Conservation (phyloP, 2,888 invertebrate species). For the Aphidius colemani region DNA sequence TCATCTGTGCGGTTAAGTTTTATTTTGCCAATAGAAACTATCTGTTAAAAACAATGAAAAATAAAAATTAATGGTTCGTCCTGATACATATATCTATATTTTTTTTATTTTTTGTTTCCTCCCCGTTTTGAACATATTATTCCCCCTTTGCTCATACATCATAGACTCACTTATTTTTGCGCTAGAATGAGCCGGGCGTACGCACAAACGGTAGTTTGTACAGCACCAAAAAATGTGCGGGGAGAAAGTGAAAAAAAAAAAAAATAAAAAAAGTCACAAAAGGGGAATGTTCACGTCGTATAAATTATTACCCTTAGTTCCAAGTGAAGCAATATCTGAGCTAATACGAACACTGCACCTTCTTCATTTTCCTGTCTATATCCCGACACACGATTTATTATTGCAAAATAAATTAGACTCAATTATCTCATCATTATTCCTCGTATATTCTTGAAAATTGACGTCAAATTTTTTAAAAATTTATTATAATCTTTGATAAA, state of each 20-base stretch:
- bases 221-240: neutral
- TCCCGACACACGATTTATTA: no score
- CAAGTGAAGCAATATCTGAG: conserved; percentile 51
- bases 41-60: neutral
- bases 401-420: no score
- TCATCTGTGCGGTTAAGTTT: no score
- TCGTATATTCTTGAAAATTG: no score
- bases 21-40: neutral
- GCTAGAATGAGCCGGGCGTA: conserved; percentile 50
- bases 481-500: no score
- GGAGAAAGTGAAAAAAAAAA: conserved; percentile 22
- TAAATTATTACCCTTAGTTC: conserved; percentile 52
- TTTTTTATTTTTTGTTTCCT: conserved; percentile 15
- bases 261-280: conserved; percentile 33
- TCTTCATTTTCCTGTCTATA: no score
- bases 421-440: no score
- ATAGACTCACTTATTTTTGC: conserved; percentile 56
- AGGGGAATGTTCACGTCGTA: conserved; percentile 39
- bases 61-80: neutral
- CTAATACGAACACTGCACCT: conserved; percentile 43
- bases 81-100: conserved; percentile 1
- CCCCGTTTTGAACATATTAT: conserved; percentile 43
- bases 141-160: conserved; percentile 52
- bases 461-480: no score
- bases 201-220: conserved; percentile 25